phyloP scores from a whole-genome alignment of 2,797 vertebrate species.

The Characodon lateralis region DNA sequence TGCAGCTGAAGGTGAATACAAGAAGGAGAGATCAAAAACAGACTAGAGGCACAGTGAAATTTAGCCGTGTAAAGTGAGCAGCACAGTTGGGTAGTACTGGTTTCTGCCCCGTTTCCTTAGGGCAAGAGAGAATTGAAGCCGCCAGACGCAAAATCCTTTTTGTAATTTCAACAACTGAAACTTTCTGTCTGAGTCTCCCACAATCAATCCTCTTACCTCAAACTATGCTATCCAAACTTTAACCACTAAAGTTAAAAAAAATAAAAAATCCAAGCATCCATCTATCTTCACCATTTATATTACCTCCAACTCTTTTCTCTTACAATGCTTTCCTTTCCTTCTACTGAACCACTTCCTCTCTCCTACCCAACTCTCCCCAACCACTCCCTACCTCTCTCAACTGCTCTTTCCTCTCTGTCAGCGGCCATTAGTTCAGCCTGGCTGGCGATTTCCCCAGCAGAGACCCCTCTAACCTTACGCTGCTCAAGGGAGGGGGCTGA shows the following conservation, averaged over 20 bases:
- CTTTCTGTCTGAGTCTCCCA: slow-evolving; percentile 30
- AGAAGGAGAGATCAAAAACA: slow-evolving; percentile 26
- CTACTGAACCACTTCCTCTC: background rate
- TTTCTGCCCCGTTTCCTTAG: slow-evolving; percentile 35
- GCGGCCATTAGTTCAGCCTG: slow-evolving; percentile 73
- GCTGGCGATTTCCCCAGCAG: slow-evolving; percentile 54
- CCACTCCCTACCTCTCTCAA: slow-evolving; percentile 27
- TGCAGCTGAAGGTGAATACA: slow-evolving; percentile 18
- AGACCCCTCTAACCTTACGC: slow-evolving; percentile 50
- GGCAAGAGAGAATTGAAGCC: slow-evolving; percentile 27
- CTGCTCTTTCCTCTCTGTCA: slow-evolving; percentile 67
- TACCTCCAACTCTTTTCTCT: slow-evolving; percentile 6
- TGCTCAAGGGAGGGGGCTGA: slow-evolving; percentile 37
- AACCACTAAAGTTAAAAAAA: slow-evolving; percentile 1
- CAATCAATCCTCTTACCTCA: slow-evolving; percentile 40
- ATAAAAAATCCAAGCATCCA: background rate
- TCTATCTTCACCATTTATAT: slow-evolving; percentile 13
- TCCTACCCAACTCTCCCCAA: slow-evolving; percentile 9
- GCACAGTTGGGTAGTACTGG: slow-evolving; percentile 24
- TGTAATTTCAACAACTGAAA: slow-evolving; percentile 49
- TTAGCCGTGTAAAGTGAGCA: slow-evolving; percentile 22
- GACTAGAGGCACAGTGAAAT: slow-evolving; percentile 33
- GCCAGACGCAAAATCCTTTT: slow-evolving; percentile 27
- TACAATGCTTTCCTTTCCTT: background rate
- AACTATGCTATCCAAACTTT: slow-evolving; percentile 23